A percentile compares a stretch with the other conserved stretches of the same genome.
Evolutionary conservation across 2,113 vertebrate genomes (phyloP).

Genomic region (Oncorhynchus gorbuscha): DNA sequence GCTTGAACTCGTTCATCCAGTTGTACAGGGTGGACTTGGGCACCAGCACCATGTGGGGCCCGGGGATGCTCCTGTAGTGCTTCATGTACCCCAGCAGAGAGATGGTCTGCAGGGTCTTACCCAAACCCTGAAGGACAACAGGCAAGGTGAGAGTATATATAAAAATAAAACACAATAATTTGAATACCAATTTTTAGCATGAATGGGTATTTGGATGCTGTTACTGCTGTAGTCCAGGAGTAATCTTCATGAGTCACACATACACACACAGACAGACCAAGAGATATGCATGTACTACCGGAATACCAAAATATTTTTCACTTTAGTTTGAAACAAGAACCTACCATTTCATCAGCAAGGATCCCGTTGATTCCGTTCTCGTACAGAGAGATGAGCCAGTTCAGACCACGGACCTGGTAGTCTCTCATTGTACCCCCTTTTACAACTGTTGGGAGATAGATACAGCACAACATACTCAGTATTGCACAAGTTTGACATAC

Average conservation of each 20-base stretch:
- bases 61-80: conserved; percentile 97
- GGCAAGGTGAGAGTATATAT: not conserved
- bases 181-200: too few relatives aligned
- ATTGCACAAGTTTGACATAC: not conserved
- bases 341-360: conserved; percentile 98
- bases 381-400: conserved; percentile 99
- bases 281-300: not conserved
- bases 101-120: conserved; percentile 97
- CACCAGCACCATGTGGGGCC: conserved; percentile 98
- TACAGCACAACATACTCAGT: not conserved
- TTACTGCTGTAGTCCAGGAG: too few relatives aligned
- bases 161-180: too few relatives aligned
- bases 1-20: conserved; percentile 99
- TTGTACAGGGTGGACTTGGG: conserved; percentile 99
- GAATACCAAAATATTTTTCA: not conserved
- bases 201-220: too few relatives aligned
- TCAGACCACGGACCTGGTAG: conserved; percentile 94
- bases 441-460: conserved; percentile 78
- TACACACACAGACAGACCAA: not conserved
- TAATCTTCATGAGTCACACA: not conserved
- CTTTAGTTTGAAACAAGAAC: conserved; percentile 9
- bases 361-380: conserved; percentile 99
- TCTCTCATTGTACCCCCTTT: conserved; percentile 94
- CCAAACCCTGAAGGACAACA: conserved; percentile 80
- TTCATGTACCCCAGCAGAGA: conserved; percentile 98